Percentiles rank a stretch among this genome's conserved stretches.
Conservation (phyloP, 2,888 invertebrate genomes). For the Altica lythri region DNA sequence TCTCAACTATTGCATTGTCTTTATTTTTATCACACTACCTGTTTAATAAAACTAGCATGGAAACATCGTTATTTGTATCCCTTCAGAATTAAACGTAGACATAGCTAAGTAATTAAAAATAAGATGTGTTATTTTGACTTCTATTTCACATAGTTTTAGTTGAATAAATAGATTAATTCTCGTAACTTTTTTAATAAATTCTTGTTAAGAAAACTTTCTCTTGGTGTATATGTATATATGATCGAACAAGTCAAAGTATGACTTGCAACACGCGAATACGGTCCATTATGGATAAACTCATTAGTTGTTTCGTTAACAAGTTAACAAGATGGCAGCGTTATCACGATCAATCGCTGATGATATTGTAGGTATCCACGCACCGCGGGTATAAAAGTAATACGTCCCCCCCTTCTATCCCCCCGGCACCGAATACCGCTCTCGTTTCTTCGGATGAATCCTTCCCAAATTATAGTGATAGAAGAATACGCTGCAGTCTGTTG, state of each 20-base stretch:
- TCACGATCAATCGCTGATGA: conserved; percentile 53
- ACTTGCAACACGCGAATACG: conserved; percentile 53
- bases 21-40: too few relatives aligned
- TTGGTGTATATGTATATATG: conserved; percentile 9
- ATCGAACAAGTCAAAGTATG: conserved; percentile 42
- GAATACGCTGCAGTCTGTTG: conserved; percentile 42
- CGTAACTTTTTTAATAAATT: background rate
- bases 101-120: too few relatives aligned
- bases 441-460: conserved; percentile 41
- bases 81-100: too few relatives aligned
- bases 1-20: too few relatives aligned
- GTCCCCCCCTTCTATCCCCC: conserved; percentile 38
- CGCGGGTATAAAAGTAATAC: conserved; percentile 45
- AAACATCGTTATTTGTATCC: too few relatives aligned
- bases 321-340: conserved; percentile 57
- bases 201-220: conserved; percentile 6
- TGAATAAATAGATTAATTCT: background rate
- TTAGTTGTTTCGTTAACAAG: conserved; percentile 58
- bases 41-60: too few relatives aligned
- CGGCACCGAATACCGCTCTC: conserved; percentile 32
- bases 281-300: conserved; percentile 55
- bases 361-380: conserved; percentile 54
- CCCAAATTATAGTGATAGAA: conserved; percentile 49
- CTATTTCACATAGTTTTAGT: too few relatives aligned
- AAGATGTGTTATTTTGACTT: too few relatives aligned